Evolutionary conservation across 2,113 vertebrate genomes (phyloP).

Genomic region (Platichthys flesus): DNA sequence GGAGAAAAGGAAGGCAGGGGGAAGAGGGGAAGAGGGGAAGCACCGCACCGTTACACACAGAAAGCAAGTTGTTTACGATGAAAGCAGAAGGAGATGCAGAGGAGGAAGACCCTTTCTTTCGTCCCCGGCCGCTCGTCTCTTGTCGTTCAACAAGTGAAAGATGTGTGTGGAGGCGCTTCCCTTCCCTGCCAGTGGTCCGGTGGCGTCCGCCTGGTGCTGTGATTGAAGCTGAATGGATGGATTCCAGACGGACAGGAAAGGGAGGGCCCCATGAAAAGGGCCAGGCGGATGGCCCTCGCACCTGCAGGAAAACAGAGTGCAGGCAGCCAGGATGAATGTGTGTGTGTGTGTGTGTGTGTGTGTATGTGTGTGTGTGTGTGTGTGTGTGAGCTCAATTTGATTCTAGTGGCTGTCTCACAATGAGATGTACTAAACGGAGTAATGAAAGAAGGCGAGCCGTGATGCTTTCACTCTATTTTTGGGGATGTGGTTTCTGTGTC

Average conservation of each 20-base stretch:
- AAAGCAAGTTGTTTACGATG: conserved; percentile 86
- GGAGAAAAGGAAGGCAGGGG: conserved; percentile 66
- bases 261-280: conserved; percentile 86
- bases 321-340: conserved; percentile 81
- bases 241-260: conserved; percentile 90
- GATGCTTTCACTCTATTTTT: conserved; percentile 53
- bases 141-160: conserved; percentile 72
- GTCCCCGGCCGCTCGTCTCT: conserved; percentile 56
- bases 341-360: conserved; percentile 27
- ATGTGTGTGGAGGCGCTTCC: conserved; percentile 87
- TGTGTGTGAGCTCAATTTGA: conserved; percentile 57
- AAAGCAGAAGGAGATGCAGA: conserved; percentile 81
- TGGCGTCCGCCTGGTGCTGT: conserved; percentile 88
- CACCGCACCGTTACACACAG: conserved; percentile 76
- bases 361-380: conserved; percentile 60
- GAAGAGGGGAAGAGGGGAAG: conserved; percentile 63
- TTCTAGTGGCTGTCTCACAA: conserved; percentile 65
- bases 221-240: conserved; percentile 89
- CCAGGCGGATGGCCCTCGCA: conserved; percentile 85
- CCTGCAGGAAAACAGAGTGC: conserved; percentile 83
- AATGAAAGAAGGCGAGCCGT: conserved; percentile 62
- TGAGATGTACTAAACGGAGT: conserved; percentile 71
- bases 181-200: conserved; percentile 87
- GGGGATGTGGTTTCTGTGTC: conserved; percentile 58
- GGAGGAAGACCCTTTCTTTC: conserved; percentile 77